These are phyloP conservation scores for Rhadinocentrus ornatus DNA, from an alignment of 2,797 vertebrate species.

Conservation along the genomic window DNA sequence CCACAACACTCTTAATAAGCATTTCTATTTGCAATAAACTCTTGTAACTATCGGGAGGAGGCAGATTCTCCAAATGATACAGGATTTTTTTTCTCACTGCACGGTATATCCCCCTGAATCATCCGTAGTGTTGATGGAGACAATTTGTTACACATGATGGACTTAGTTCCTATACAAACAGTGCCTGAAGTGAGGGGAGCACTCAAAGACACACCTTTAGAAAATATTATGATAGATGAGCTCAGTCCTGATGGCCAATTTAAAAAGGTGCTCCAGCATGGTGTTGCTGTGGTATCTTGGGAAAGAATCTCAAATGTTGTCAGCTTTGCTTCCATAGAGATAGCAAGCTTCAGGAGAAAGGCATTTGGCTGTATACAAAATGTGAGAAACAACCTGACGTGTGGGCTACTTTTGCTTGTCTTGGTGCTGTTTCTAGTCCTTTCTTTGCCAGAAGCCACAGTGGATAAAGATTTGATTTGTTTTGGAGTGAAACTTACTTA, in stretches of 20 bases:
- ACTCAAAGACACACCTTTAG: constrained; percentile 76
- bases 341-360: constrained; percentile 38
- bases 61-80: constrained; percentile 34
- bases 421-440: no score
- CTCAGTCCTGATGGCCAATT: constrained; percentile 58
- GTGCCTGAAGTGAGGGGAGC: constrained; percentile 51
- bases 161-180: constrained; percentile 68
- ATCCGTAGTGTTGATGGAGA: constrained; percentile 32
- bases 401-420: no score
- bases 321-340: constrained; percentile 63
- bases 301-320: constrained; percentile 56
- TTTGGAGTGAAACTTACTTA: no score
- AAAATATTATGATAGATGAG: constrained; percentile 78
- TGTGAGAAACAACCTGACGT: constrained; percentile 4
- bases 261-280: constrained; percentile 50
- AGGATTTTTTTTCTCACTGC: constrained; percentile 47
- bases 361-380: constrained; percentile 6
- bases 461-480: no score
- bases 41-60: constrained; percentile 44
- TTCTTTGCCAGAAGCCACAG: no score
- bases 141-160: constrained; percentile 53
- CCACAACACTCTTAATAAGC: no score
- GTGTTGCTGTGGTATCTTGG: constrained; percentile 41
- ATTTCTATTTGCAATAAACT: constrained; percentile 3
- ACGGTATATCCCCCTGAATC: constrained; percentile 29